Conservation (phyloP, 2,797 vertebrate genomes). For the Sarcophilus harrisii region DNA sequence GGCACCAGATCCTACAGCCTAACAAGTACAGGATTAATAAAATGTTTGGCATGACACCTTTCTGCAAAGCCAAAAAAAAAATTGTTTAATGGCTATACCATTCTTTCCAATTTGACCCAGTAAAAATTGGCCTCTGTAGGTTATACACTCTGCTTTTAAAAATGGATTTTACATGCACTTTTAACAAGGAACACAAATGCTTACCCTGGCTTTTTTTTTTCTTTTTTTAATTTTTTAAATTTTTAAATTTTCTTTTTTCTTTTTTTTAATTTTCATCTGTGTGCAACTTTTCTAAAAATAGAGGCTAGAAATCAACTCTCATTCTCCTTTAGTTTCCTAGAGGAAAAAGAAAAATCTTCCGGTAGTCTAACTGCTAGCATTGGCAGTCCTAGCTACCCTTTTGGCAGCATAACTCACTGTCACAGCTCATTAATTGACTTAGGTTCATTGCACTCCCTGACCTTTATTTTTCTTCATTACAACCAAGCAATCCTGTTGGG, state of each 20-base stretch:
- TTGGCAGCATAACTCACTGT: constrained; percentile 4
- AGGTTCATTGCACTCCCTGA: constrained; percentile 36
- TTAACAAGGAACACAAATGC: not conserved
- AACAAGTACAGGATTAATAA: not conserved
- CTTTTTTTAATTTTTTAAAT: no score
- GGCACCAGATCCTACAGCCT: not conserved
- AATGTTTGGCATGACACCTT: not conserved
- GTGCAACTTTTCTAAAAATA: not conserved
- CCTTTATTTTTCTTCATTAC: constrained; percentile 63
- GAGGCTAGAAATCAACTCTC: not conserved
- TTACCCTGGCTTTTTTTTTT: no score
- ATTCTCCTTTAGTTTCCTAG: not conserved
- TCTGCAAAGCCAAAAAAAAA: constrained; percentile 28
- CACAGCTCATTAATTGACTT: constrained; percentile 68
- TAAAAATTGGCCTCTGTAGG: not conserved
- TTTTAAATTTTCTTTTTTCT: no score
- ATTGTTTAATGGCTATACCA: no score
- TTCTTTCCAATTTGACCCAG: not conserved
- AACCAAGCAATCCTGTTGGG: constrained; percentile 54
- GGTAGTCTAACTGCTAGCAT: not conserved
- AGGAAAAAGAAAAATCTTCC: not conserved
- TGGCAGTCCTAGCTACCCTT: not conserved
- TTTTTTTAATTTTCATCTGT: not conserved
- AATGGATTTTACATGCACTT: not conserved
- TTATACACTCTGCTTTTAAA: not conserved